These are phyloP conservation scores for Isotomurus palustris DNA, from an alignment of 2,888 invertebrate genomes.

Conservation along the genomic window DNA sequence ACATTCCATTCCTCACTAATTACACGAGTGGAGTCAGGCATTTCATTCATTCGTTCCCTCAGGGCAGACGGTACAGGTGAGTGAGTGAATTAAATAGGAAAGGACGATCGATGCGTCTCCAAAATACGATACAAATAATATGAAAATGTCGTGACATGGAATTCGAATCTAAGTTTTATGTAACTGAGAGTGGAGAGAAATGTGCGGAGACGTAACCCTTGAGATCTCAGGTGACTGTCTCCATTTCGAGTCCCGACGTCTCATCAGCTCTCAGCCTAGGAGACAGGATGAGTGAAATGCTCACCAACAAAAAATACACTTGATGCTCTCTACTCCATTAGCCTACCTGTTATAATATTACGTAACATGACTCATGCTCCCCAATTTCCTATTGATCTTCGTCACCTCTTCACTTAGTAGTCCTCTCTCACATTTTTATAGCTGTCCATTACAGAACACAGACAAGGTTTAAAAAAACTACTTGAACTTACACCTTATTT, in stretches of 20 bases:
- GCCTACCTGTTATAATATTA: not conserved
- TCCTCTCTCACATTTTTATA: not conserved
- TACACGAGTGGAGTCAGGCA: too few relatives aligned
- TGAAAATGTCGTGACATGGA: too few relatives aligned
- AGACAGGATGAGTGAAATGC: slow-evolving; percentile 9
- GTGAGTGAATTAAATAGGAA: too few relatives aligned
- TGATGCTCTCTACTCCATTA: not conserved
- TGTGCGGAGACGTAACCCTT: not conserved
- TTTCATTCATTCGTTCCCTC: not conserved
- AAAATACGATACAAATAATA: too few relatives aligned
- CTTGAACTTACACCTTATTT: too few relatives aligned
- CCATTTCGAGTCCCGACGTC: slow-evolving; percentile 13
- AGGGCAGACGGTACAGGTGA: too few relatives aligned
- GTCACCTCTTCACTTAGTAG: not conserved
- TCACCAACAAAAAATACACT: not conserved
- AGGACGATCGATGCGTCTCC: too few relatives aligned
- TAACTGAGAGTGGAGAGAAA: not conserved
- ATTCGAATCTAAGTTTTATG: not conserved
- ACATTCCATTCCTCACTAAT: not conserved
- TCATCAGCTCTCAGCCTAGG: not conserved
- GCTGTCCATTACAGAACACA: not conserved
- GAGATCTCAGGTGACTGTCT: slow-evolving; percentile 7
- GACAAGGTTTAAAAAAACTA: not conserved
- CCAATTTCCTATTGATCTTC: not conserved
- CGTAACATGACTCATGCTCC: not conserved